Base-by-base conservation (phyloP, 1,140 invertebrate species). In the Zaprionus lachaisei region DNA sequence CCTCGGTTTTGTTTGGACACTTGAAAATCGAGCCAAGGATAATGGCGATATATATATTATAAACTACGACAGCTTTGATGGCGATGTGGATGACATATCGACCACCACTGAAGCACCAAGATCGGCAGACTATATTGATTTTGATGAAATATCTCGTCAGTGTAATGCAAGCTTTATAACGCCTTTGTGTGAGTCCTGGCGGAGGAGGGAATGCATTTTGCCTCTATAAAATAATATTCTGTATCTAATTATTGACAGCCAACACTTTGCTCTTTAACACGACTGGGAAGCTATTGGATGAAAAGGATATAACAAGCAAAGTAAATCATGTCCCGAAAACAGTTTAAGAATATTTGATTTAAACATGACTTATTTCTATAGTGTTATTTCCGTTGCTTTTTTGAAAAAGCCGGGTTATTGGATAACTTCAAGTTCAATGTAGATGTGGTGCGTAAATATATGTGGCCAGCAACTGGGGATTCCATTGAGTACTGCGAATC, bases 311-410 rank as follows among this genome's bases (percentile, higher is more conserved):
- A 74, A 92, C 92, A 2, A 92, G 87, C 71, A 87, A 83, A 92
- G 92, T 92, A 57, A 57, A 34, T 28, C n/a, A 9, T 17, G 26
- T 20, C 9, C 5, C 4, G 7, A 12, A 2, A 15, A 55, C 1
- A 34, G 4, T 55, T 41, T 12, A 47, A 47, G 4, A 41, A 44
- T n/a, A 12, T 11, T 34, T 31, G 2, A 56, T 41, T 20, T 1
- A 15, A 56, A 57, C 12, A 20, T 34, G 2, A 20, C 5, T 20
- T 61, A 31, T 41, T 24, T 34, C 31, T 65, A 1, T 49, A 92
- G 92, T 92, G 92, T 34, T 92, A 87, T 34, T 80, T 92, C 57
- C 74, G 92, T 14, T 92, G 92, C 55, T 90, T 87, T 44, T 92
- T 82, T 66, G 92, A 92, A 79, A 92, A 87, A 49, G 77, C 84